Conservation (phyloP, 2,888 invertebrate genomes). For the Acanthosoma haemorrhoidale region DNA sequence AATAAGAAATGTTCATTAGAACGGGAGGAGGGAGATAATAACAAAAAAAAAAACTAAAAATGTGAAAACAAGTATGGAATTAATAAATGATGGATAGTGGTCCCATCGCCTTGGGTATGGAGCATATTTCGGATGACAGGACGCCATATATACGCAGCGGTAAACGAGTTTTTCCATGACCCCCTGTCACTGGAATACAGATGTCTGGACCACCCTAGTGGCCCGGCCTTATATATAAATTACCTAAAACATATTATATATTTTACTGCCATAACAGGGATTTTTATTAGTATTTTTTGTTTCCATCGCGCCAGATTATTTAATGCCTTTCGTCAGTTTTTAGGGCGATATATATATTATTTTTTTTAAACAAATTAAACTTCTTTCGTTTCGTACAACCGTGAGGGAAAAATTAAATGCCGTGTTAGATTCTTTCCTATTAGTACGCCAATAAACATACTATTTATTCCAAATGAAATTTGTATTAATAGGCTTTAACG, state of each 20-base stretch:
- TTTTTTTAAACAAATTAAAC: no score
- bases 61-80: constrained; percentile 14
- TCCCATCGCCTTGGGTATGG: background rate
- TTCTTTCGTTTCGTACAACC: no score
- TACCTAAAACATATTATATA: background rate
- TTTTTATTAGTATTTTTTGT: background rate
- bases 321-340: background rate
- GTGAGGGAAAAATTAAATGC: no score
- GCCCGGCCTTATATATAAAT: background rate
- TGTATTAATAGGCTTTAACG: no score
- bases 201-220: constrained; percentile 4
- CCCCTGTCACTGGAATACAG: constrained; percentile 1
- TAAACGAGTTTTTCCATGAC: background rate
- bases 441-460: no score
- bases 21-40: background rate
- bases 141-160: constrained; percentile 3
- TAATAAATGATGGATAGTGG: constrained; percentile 10
- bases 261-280: background rate
- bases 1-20: constrained; percentile 12
- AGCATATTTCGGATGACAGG: constrained; percentile 8
- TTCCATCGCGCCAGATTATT: background rate
- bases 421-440: no score
- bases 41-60: background rate
- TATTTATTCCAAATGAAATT: no score
- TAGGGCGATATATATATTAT: background rate